phyloP scores from a whole-genome alignment of 2,888 invertebrate genomes.

The Alsophila aescularia region DNA sequence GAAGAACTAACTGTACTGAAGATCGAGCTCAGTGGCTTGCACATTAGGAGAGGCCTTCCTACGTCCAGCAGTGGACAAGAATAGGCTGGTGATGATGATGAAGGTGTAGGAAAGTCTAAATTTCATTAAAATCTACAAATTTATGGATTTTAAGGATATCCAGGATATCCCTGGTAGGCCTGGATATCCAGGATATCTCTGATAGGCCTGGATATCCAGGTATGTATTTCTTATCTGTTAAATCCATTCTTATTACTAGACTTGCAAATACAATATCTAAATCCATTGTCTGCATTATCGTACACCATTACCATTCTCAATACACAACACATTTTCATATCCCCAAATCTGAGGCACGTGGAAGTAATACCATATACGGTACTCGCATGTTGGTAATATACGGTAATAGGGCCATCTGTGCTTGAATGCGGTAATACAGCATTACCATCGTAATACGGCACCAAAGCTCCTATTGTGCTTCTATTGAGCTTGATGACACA shows the following conservation, averaged over 20 bases:
- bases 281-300: not conserved
- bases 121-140: no score
- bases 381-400: slow-evolving; percentile 7
- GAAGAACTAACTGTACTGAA: no score
- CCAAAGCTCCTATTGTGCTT: slow-evolving; percentile 21
- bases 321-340: slow-evolving; percentile 26
- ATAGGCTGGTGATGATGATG: no score
- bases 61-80: no score
- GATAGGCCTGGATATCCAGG: no score
- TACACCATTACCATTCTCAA: slow-evolving; percentile 5
- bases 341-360: slow-evolving; percentile 22
- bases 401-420: slow-evolving; percentile 9
- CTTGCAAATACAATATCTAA: not conserved
- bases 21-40: no score
- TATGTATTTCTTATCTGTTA: no score
- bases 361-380: slow-evolving; percentile 19
- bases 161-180: no score
- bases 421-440: slow-evolving; percentile 16
- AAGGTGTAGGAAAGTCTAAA: no score
- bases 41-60: no score
- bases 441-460: slow-evolving; percentile 16
- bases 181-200: no score
- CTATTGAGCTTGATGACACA: slow-evolving; percentile 18
- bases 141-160: no score
- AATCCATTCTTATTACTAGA: not conserved